Percentiles rank a stretch among this genome's conserved stretches.
phyloP scores from a whole-genome alignment of 2,888 invertebrate species.

The Baccha elongata region DNA sequence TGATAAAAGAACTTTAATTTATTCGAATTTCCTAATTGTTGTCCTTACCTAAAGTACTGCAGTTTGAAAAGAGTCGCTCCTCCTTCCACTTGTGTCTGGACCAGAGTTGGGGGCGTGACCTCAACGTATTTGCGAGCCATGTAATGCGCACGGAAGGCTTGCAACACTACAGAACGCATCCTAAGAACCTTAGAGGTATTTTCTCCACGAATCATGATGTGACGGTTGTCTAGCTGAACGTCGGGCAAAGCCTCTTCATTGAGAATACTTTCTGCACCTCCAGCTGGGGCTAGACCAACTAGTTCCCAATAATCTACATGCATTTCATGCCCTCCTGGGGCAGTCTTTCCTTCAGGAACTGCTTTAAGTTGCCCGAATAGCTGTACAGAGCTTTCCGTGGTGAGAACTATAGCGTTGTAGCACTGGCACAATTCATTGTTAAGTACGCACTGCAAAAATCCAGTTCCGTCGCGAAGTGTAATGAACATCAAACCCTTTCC shows the following conservation, averaged over 20 bases:
- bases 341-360: slow-evolving; percentile 95
- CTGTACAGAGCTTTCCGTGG: slow-evolving; percentile 94
- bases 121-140: slow-evolving; percentile 91
- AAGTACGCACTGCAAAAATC: slow-evolving; percentile 96
- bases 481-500: slow-evolving; percentile 96
- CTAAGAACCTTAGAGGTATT: slow-evolving; percentile 96
- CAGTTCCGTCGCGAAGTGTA: slow-evolving; percentile 97
- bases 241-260: slow-evolving; percentile 98
- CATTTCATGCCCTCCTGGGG: slow-evolving; percentile 92
- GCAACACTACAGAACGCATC: slow-evolving; percentile 92
- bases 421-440: slow-evolving; percentile 92
- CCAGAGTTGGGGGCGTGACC: slow-evolving; percentile 97
- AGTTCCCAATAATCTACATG: slow-evolving; percentile 97
- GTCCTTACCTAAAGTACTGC: slow-evolving; percentile 88
- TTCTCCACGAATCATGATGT: slow-evolving; percentile 99
- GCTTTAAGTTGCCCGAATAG: slow-evolving; percentile 91
- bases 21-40: too few relatives aligned
- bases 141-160: slow-evolving; percentile 95
- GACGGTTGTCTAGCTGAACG: slow-evolving; percentile 97
- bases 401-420: slow-evolving; percentile 92
- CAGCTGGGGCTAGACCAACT: slow-evolving; percentile 95
- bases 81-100: slow-evolving; percentile 99
- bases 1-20: too few relatives aligned
- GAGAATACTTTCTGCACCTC: slow-evolving; percentile 98
- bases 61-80: slow-evolving; percentile 97